A percentile compares a stretch with the other conserved stretches of the same genome.
phyloP scores from a whole-genome alignment of 2,797 vertebrate genomes.

The Pipistrellus pipistrellus region DNA sequence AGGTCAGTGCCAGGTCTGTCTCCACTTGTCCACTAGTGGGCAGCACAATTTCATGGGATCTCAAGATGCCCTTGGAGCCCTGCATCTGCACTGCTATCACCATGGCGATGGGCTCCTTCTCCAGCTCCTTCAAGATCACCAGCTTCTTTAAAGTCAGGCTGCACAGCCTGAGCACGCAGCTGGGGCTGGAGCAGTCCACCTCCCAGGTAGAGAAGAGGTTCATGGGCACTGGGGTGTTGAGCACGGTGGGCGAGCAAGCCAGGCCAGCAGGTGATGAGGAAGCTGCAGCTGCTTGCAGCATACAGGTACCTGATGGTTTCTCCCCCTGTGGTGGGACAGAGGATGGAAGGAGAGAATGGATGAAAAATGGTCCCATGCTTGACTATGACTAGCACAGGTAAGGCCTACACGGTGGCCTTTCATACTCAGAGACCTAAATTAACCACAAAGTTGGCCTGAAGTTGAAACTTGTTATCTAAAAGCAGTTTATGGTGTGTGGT shows the following conservation, averaged over 20 bases:
- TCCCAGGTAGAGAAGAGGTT: not conserved
- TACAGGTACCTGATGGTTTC: too few species aligned
- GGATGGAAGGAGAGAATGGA: not conserved
- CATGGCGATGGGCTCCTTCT: constrained; percentile 97
- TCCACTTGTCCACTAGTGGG: constrained; percentile 96
- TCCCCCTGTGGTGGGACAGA: not conserved
- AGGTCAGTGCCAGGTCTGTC: constrained; percentile 96
- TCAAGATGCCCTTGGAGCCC: constrained; percentile 96
- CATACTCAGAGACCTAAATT: too few species aligned
- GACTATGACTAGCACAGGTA: too few species aligned
- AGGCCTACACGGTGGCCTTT: too few species aligned
- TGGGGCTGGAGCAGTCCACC: not conserved
- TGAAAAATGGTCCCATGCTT: not conserved
- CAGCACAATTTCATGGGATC: constrained; percentile 98
- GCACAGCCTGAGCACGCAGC: constrained; percentile 91
- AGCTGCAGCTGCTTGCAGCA: not conserved
- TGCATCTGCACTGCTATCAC: constrained; percentile 99
- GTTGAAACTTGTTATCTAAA: too few species aligned
- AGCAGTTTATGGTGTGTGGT: too few species aligned
- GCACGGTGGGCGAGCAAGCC: fast-evolving
- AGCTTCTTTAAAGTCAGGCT: constrained; percentile 98
- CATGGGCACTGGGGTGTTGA: not conserved
- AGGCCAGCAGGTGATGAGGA: not conserved
- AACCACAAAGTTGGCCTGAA: too few species aligned
- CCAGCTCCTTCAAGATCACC: constrained; percentile 95